Percentiles rank a stretch among this genome's conserved stretches.
These are phyloP conservation scores for Hipposideros armiger DNA, from an alignment of 2,113 vertebrate species.

Conservation along the genomic window DNA sequence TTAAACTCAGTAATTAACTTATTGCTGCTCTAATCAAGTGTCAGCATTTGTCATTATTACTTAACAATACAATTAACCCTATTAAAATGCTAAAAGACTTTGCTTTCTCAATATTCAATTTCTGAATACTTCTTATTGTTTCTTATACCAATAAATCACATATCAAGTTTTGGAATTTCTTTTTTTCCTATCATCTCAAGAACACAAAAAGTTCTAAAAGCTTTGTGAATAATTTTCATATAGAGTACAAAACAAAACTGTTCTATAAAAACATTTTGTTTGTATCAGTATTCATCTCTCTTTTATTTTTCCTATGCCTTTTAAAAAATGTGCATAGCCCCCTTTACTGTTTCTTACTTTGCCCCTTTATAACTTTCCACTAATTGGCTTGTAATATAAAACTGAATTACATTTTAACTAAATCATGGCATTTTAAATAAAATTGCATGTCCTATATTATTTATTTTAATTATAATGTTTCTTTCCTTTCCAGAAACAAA, in stretches of 20 bases:
- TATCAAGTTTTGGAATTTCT: neutral
- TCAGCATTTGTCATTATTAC: slow-evolving; percentile 53
- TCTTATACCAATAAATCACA: neutral
- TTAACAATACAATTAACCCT: slow-evolving; percentile 55
- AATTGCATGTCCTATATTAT: neutral
- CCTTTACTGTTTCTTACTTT: neutral
- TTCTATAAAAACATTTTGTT: neutral
- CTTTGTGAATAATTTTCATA: neutral
- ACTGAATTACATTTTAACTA: slow-evolving; percentile 10
- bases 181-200: neutral
- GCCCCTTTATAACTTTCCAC: neutral
- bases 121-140: neutral
- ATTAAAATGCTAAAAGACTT: slow-evolving; percentile 46
- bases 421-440: slow-evolving; percentile 36
- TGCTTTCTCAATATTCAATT: slow-evolving; percentile 42
- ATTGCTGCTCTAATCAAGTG: slow-evolving; percentile 67
- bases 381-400: neutral
- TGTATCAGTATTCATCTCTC: neutral
- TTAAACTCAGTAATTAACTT: slow-evolving; percentile 70
- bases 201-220: neutral
- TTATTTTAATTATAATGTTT: slow-evolving; percentile 52
- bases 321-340: neutral
- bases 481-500: slow-evolving; percentile 38
- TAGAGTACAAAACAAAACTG: neutral
- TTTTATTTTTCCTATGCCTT: neutral